Evolutionary conservation across 2,888 invertebrate species (phyloP).

Genomic region (Sinodicranocentrus sp.): DNA sequence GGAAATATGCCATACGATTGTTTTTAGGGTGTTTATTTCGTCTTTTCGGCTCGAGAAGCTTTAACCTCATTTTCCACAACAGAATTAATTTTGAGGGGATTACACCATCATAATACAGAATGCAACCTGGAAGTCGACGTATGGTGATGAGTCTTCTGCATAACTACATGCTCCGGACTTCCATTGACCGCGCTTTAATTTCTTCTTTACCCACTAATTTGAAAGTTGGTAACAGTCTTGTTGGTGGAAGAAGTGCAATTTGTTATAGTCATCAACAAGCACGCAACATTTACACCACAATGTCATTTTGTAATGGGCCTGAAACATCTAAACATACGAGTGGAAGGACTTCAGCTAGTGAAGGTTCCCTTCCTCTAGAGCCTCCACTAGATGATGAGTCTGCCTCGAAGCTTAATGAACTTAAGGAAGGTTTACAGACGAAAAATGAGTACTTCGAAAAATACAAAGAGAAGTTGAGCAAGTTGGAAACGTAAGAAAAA

Average conservation of each 20-base stretch:
- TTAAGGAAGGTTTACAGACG: constrained; percentile 79
- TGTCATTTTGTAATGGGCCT: background rate
- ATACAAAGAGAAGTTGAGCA: constrained; percentile 87
- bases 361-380: constrained; percentile 7
- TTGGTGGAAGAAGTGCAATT: background rate
- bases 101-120: too few relatives aligned
- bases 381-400: constrained; percentile 39
- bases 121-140: constrained; percentile 37
- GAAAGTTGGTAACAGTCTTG: background rate
- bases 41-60: too few relatives aligned
- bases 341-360: background rate
- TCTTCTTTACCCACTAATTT: background rate
- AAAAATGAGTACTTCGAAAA: constrained; percentile 90
- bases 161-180: constrained; percentile 45
- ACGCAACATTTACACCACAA: background rate
- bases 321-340: background rate
- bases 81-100: too few relatives aligned
- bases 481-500: constrained; percentile 82
- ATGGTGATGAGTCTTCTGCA: constrained; percentile 51
- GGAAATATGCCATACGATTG: too few relatives aligned
- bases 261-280: background rate
- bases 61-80: too few relatives aligned
- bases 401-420: constrained; percentile 37
- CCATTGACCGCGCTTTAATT: constrained; percentile 29
- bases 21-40: too few relatives aligned